Conservation (phyloP, 2,113 vertebrate genomes). For the Anoura caudifer region DNA sequence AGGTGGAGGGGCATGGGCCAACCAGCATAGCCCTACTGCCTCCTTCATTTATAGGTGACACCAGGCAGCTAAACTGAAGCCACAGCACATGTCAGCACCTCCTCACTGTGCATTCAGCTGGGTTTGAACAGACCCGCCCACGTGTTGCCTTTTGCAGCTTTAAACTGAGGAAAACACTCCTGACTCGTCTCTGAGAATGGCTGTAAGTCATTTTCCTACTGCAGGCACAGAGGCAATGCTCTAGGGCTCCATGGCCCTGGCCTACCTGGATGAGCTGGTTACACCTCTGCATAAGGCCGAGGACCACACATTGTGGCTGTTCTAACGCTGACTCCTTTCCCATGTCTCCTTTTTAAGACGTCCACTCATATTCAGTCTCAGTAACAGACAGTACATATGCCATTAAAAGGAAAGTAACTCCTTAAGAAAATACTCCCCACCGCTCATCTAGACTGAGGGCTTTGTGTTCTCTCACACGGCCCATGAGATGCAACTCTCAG, state of each 20-base stretch:
- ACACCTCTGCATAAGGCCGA: not conserved
- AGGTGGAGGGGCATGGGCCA: too few species aligned
- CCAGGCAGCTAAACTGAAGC: not conserved
- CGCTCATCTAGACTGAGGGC: fast-evolving
- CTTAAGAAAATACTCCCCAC: not conserved
- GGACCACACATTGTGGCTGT: not conserved
- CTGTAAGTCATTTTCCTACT: not conserved
- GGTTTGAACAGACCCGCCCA: not conserved
- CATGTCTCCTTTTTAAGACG: constrained; percentile 56
- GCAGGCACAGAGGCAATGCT: fast-evolving
- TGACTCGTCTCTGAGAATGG: not conserved
- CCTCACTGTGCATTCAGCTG: not conserved
- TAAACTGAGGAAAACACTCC: not conserved
- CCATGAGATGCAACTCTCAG: not conserved
- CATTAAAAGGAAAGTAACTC: constrained; percentile 32
- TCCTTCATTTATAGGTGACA: not conserved
- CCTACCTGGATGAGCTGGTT: fast-evolving
- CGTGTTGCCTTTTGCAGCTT: not conserved
- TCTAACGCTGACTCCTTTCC: constrained; percentile 6
- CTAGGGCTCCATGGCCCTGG: not conserved
- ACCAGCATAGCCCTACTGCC: not conserved
- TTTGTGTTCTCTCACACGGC: not conserved
- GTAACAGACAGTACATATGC: constrained; percentile 31
- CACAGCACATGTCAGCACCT: not conserved
- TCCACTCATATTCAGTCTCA: constrained; percentile 49